These are phyloP conservation scores for Poeciliopsis retropinna DNA, from an alignment of 2,113 vertebrate genomes.

Conservation along the genomic window DNA sequence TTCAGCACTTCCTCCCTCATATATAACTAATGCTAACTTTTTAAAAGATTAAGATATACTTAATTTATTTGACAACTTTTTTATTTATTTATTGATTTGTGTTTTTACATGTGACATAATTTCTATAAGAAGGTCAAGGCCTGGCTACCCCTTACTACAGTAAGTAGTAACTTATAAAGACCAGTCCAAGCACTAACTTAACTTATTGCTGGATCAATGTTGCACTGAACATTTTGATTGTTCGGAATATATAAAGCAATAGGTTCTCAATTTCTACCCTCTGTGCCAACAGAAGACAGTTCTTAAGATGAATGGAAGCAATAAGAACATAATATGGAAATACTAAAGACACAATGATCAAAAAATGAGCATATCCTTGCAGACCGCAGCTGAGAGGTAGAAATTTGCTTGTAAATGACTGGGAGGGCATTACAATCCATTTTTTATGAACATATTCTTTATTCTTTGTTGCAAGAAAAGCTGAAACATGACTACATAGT, in stretches of 20 bases:
- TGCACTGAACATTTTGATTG: background rate
- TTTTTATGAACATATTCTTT: background rate
- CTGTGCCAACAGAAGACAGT: constrained; percentile 21
- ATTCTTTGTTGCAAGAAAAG: constrained; percentile 8
- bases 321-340: constrained; percentile 50
- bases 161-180: background rate
- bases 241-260: constrained; percentile 33
- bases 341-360: constrained; percentile 33
- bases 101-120: too few relatives aligned
- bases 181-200: background rate
- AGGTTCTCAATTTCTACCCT: constrained; percentile 15
- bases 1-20: too few relatives aligned
- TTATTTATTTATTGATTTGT: too few relatives aligned
- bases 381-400: constrained; percentile 2
- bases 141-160: background rate
- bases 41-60: too few relatives aligned
- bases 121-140: too few relatives aligned
- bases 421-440: constrained; percentile 9
- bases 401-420: constrained; percentile 11
- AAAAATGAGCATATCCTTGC: constrained; percentile 10
- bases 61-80: too few relatives aligned
- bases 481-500: constrained; percentile 23
- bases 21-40: too few relatives aligned
- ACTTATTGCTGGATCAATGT: background rate
- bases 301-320: constrained; percentile 50